Conservation (phyloP, 2,113 vertebrate species). For the Eurypyga helias region DNA sequence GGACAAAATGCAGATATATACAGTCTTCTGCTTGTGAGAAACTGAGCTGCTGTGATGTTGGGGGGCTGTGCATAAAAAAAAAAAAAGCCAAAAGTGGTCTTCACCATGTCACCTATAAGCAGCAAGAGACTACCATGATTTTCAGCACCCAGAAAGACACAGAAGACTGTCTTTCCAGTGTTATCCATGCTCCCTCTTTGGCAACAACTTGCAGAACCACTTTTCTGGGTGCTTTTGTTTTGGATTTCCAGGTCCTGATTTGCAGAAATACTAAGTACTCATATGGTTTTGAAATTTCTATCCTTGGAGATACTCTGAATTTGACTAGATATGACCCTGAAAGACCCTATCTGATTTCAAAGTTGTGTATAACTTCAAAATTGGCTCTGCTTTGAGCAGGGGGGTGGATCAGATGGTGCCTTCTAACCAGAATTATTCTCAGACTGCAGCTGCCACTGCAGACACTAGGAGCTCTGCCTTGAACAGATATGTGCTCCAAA, state of each 20-base stretch:
- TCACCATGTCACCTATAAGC: background rate
- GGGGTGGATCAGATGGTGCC: constrained; percentile 32
- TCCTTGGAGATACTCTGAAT: background rate
- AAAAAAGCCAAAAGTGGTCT: background rate
- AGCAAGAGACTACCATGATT: background rate
- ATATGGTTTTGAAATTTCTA: background rate
- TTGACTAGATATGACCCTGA: background rate
- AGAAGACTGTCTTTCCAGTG: background rate
- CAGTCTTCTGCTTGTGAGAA: background rate
- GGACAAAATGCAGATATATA: background rate
- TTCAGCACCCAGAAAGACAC: background rate
- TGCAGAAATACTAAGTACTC: background rate
- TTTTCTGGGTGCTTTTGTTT: background rate
- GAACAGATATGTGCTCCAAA: background rate
- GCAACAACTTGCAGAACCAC: background rate
- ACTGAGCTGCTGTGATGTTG: background rate
- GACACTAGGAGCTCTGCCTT: background rate
- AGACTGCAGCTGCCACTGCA: constrained; percentile 29
- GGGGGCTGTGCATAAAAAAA: background rate
- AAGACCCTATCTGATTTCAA: constrained; percentile 3
- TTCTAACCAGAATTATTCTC: constrained; percentile 49
- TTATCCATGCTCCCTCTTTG: background rate
- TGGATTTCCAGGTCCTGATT: background rate
- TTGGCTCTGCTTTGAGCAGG: constrained; percentile 12
- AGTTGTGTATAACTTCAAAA: constrained; percentile 15